Evolutionary conservation across 2,888 invertebrate species (phyloP).

Genomic region (Phyllotreta cruciferae): DNA sequence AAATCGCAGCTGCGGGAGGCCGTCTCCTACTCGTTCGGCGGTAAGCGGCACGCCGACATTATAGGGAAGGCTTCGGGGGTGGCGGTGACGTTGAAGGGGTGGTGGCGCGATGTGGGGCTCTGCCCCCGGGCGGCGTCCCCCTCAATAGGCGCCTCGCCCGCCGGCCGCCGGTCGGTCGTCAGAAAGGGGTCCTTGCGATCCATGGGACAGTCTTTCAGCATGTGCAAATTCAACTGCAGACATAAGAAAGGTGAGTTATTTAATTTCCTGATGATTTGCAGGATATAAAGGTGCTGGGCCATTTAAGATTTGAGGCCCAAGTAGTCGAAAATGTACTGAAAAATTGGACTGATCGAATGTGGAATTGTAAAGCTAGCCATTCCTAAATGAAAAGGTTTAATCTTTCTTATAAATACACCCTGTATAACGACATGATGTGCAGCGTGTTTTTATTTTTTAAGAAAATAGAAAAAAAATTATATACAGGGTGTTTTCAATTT

Average conservation of each 20-base stretch:
- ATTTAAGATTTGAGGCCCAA: too few species aligned
- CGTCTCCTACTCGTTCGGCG: conserved; percentile 24
- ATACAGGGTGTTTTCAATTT: too few species aligned
- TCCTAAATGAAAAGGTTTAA: too few species aligned
- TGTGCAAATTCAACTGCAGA: conserved; percentile 81
- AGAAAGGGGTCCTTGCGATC: conserved; percentile 56
- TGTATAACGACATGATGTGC: too few species aligned
- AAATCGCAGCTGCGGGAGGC: conserved; percentile 38
- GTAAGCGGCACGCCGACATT: conserved; percentile 47
- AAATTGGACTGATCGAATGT: too few species aligned
- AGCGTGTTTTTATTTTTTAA: too few species aligned
- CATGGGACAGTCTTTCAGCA: conserved; percentile 83
- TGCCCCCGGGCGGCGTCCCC: conserved; percentile 58
- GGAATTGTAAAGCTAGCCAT: too few species aligned
- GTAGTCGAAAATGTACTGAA: too few species aligned
- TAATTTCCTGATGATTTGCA: too few species aligned
- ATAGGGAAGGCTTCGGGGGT: conserved; percentile 57
- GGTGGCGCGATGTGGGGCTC: conserved; percentile 63
- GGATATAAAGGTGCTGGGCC: too few species aligned
- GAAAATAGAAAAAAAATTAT: too few species aligned
- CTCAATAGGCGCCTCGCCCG: conserved; percentile 46
- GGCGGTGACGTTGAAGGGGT: conserved; percentile 61
- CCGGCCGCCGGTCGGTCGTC: conserved; percentile 48
- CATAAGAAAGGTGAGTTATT: conserved; percentile 70
- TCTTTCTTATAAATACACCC: too few species aligned